Conservation (phyloP, 2,888 invertebrate species). For the Microctonus brassicae region DNA sequence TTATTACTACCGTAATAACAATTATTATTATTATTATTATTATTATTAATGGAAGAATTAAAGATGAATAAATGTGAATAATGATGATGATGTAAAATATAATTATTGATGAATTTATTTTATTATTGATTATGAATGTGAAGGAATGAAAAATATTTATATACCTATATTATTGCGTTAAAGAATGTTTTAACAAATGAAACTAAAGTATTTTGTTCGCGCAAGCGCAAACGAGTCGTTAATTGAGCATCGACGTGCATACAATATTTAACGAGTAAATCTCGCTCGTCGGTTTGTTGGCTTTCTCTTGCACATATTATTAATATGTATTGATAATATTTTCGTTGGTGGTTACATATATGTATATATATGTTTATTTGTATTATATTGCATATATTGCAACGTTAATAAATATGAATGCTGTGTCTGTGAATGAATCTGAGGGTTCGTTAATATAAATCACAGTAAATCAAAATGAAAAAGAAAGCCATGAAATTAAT, state of each 20-base stretch:
- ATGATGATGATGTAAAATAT: too few relatives aligned
- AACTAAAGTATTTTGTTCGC: neutral
- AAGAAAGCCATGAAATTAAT: neutral
- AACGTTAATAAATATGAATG: neutral
- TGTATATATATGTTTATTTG: neutral
- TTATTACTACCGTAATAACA: too few relatives aligned
- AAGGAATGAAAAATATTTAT: neutral
- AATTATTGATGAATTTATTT: too few relatives aligned
- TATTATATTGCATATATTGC: neutral
- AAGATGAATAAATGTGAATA: too few relatives aligned
- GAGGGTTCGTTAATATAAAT: neutral
- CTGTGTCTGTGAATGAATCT: neutral
- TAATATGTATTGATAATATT: constrained; percentile 31
- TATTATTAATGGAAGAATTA: too few relatives aligned
- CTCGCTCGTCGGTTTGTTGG: constrained; percentile 21
- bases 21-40: too few relatives aligned
- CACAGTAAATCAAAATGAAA: neutral
- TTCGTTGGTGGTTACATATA: constrained; percentile 22
- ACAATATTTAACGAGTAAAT: constrained; percentile 47
- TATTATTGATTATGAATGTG: too few relatives aligned
- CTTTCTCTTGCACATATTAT: constrained; percentile 44
- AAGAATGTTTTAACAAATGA: neutral
- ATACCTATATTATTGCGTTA: constrained; percentile 2
- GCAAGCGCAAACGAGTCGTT: constrained; percentile 35
- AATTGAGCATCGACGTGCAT: constrained; percentile 45